Conservation (phyloP, 1,140 invertebrate genomes). For the Papilio xuthus region DNA sequence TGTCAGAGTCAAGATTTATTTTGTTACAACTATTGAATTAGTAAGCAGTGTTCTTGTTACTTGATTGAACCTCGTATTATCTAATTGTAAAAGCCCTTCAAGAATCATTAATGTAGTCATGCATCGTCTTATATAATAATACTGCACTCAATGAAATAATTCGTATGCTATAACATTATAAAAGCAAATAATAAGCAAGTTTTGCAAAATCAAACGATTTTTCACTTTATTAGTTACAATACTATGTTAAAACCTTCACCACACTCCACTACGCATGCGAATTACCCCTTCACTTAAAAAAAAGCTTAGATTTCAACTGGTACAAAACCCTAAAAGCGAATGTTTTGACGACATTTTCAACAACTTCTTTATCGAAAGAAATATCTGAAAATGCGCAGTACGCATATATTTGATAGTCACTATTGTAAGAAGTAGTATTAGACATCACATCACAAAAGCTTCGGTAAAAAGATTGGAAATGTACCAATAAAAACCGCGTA, state of each 20-base stretch:
- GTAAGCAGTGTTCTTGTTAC: background rate
- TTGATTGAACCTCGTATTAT: slow-evolving; percentile 27
- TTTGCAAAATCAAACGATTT: slow-evolving; percentile 66
- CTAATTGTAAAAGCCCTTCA: slow-evolving; percentile 35
- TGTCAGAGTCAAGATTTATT: background rate
- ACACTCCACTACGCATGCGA: slow-evolving; percentile 69
- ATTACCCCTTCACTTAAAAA: slow-evolving; percentile 59
- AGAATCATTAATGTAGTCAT: slow-evolving; percentile 55
- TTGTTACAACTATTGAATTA: background rate
- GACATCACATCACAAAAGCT: slow-evolving; percentile 81
- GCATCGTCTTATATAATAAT: slow-evolving; percentile 62
- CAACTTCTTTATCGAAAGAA: slow-evolving; percentile 51
- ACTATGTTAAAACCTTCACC: slow-evolving; percentile 69
- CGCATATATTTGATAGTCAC: slow-evolving; percentile 57
- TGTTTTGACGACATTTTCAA: slow-evolving; percentile 53
- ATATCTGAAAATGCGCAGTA: slow-evolving; percentile 59
- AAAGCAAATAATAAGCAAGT: slow-evolving; percentile 75
- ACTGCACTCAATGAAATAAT: slow-evolving; percentile 68
- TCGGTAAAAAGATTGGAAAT: slow-evolving; percentile 67
- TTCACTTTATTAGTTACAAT: slow-evolving; percentile 52
- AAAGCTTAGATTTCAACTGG: slow-evolving; percentile 59
- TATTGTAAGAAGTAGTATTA: slow-evolving; percentile 67
- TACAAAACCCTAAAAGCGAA: slow-evolving; percentile 66
- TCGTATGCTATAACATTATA: slow-evolving; percentile 66
- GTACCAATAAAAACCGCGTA: slow-evolving; percentile 58